phyloP scores from a whole-genome alignment of 1,140 invertebrate genomes.

The Neomicropteryx cornuta region DNA sequence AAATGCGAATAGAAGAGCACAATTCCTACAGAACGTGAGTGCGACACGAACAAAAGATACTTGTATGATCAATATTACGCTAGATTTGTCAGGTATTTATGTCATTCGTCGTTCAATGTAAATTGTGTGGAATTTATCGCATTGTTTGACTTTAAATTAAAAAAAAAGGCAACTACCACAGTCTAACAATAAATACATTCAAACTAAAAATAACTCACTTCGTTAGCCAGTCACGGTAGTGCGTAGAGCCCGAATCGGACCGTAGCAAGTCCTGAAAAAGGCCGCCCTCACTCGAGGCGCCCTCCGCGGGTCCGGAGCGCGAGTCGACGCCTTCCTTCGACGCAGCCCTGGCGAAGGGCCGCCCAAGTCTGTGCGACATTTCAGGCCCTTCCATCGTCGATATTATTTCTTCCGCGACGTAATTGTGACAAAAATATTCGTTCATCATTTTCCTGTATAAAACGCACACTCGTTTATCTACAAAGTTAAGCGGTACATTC shows the following conservation, averaged over 20 bases:
- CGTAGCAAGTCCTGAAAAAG: slow-evolving; percentile 39
- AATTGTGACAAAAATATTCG: slow-evolving; percentile 51
- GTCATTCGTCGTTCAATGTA: too few species aligned
- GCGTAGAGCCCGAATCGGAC: slow-evolving; percentile 46
- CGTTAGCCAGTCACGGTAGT: slow-evolving; percentile 50
- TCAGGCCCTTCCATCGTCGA: slow-evolving; percentile 35
- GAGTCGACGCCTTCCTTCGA: slow-evolving; percentile 7
- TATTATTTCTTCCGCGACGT: slow-evolving; percentile 49
- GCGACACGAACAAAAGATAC: too few species aligned
- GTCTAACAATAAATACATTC: too few species aligned
- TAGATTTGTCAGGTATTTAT: too few species aligned
- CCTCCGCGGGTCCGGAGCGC: slow-evolving; percentile 4
- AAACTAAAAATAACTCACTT: slow-evolving; percentile 32
- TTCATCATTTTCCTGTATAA: slow-evolving; percentile 46
- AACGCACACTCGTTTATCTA: too few species aligned
- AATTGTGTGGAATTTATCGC: too few species aligned
- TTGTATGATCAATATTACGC: too few species aligned
- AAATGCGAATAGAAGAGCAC: too few species aligned
- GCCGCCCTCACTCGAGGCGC: slow-evolving; percentile 18
- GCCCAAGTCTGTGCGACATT: slow-evolving; percentile 32
- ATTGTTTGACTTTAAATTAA: too few species aligned
- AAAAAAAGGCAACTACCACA: too few species aligned
- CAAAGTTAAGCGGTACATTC: too few species aligned
- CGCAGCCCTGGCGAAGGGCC: slow-evolving; percentile 7
- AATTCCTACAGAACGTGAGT: too few species aligned